Base-by-base conservation (phyloP, 2,113 vertebrate species). In the Plotosus lineatus region DNA sequence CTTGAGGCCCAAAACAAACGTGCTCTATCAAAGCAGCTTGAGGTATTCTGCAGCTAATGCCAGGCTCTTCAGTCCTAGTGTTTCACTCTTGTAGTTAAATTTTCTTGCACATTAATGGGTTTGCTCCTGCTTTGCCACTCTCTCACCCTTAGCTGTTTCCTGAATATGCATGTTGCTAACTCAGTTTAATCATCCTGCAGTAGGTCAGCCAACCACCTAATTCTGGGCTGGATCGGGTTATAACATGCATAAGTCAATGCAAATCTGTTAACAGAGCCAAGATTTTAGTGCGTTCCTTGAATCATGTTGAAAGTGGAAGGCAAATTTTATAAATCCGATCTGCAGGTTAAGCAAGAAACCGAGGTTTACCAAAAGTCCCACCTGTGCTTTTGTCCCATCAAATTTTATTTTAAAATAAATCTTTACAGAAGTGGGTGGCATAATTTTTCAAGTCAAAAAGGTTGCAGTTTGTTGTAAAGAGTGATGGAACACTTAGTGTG, bases 21-120 rank as follows among this genome's bases (percentile, higher is more conserved):
- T 88, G 94, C 93, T 82, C 91, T 97, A 94, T 94, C 91, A 79
- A 91, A 96, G 89, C 94, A 95, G 89, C 89, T 88, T 80, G 94
- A 95, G 93, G 94, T 95, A 93, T 92, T 91, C 84, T 46, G 81
- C 79, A 85, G 89, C 91, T 95, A 94, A 94, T 86, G 78, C 17
- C n/a, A 42, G 69, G 44, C 33, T 84, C 89, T 77, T 85, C 85
- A 85, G 88, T 91, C 90, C 92, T 89, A 92, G 85, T 89, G 76
- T 85, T 88, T 80, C 53, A 56, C 31, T 60, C 60, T 14, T 56
- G 31, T 63, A 79, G 51, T 86, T 89, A 88, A 87, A 82, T 84
- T 75, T 88, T 82, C 88, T 83, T 89, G 89, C 91, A 90, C 92
- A 92, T 53, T 72, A 44, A 77, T 88, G 82, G 80, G 85, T 71